phyloP scores from a whole-genome alignment of 2,888 invertebrate species.

The Galeruca laticollis region DNA sequence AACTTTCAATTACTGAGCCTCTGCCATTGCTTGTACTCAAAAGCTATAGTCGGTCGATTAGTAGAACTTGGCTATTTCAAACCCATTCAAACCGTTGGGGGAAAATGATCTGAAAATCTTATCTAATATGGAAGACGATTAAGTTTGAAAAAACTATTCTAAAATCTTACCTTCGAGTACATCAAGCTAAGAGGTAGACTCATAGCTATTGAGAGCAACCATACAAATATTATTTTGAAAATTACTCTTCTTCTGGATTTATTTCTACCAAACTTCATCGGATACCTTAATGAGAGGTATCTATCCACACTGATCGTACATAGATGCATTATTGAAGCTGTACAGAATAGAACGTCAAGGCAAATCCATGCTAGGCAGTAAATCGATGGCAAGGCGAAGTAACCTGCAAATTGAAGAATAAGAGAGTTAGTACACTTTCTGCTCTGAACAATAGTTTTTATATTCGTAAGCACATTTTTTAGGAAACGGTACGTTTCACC shows the following conservation, averaged over 20 bases:
- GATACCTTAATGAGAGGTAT: conserved; percentile 90
- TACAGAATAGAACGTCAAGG: conserved; percentile 95
- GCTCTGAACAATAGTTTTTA: neutral
- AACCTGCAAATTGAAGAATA: conserved; percentile 72
- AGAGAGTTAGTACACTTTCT: neutral
- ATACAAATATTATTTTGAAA: conserved; percentile 92
- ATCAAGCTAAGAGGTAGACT: conserved; percentile 89
- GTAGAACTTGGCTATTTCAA: too few relatives aligned
- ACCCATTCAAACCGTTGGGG: too few relatives aligned
- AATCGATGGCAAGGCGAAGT: conserved; percentile 84
- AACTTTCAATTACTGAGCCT: too few relatives aligned
- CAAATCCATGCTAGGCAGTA: conserved; percentile 96
- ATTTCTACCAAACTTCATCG: conserved; percentile 92
- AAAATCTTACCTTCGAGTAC: conserved; percentile 82
- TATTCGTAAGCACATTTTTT: too few relatives aligned
- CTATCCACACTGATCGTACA: conserved; percentile 97
- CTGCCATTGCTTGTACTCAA: too few relatives aligned
- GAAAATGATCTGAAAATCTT: too few relatives aligned
- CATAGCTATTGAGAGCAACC: conserved; percentile 93
- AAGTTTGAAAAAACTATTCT: too few relatives aligned
- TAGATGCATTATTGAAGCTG: conserved; percentile 96
- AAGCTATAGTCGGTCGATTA: too few relatives aligned
- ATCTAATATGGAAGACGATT: too few relatives aligned
- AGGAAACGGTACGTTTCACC: too few relatives aligned
- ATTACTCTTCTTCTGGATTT: conserved; percentile 87